Evolutionary conservation across 2,113 vertebrate genomes (phyloP), one percentile per base, ranked within the genome.

Genomic region (Haemorhous mexicanus): DNA sequence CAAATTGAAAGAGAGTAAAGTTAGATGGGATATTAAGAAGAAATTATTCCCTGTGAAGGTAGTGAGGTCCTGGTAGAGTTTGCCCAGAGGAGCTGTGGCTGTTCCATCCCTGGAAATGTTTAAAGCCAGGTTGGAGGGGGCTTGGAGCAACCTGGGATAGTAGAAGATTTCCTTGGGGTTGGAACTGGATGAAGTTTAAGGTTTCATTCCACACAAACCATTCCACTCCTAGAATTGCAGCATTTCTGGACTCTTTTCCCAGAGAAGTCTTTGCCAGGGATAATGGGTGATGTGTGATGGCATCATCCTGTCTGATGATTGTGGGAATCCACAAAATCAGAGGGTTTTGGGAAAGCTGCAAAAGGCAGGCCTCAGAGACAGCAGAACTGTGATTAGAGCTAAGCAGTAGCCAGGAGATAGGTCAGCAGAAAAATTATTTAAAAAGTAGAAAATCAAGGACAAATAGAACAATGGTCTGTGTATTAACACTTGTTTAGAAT

Each of bases 261-360:
- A 19, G 22, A 37, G 49, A 47, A 74, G 7, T 6, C 15, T 55
- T 47, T 64, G 7, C 41, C 41, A 23, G 59, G 21, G 28, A 39
- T n/a, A 23, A 18, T 0, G 1, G 28, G 11, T 9, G 27, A 17
- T 12, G 32, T 10, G 26, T 83, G 46, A 16, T 24, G 33, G 6
- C 15, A 11, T 44, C 49, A 18, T 11, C 76, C 39, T 37, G 9
- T 4, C 26, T 37, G 27, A 37, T 7, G 37, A 20, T 16, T 41
- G 41, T 41, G 41, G 41, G 41, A 41, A 14, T 13, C 41, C 41
- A 41, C 41, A 41, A 14, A 41, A 41, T 41, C 41, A 41, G 41
- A 41, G 13, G 41, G 41, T 41, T 41, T 41, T 13, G 41, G 41
- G 41, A 41, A 41, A 41, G 41, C 41, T 41, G 41, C 41, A 41